Percentiles rank a stretch among this genome's conserved stretches.
These are phyloP conservation scores for Platyrinchus mystaceus DNA, from an alignment of 2,797 vertebrate genomes.

Conservation along the genomic window DNA sequence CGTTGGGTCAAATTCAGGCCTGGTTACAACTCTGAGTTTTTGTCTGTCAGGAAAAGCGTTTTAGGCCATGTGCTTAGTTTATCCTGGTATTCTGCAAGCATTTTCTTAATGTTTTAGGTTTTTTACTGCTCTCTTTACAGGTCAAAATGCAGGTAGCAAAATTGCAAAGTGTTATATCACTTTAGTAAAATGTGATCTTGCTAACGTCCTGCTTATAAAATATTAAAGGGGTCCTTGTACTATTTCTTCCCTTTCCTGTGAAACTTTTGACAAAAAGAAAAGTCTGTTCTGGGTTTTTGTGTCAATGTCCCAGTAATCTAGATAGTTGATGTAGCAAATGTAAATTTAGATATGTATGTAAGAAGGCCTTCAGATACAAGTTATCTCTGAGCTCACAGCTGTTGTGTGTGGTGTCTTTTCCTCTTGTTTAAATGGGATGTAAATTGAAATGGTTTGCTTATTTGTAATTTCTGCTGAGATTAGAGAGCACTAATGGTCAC, in stretches of 20 bases:
- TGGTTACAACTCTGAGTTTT: not conserved
- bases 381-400: not conserved
- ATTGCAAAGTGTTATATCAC: not conserved
- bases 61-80: not conserved
- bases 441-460: not conserved
- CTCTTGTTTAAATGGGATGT: not conserved
- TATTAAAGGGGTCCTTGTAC: not conserved
- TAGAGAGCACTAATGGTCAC: not conserved
- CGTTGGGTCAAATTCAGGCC: not conserved
- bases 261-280: not conserved
- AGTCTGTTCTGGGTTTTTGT: not conserved
- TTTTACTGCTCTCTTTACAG: not conserved
- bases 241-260: not conserved
- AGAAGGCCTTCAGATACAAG: not conserved
- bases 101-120: not conserved
- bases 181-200: not conserved
- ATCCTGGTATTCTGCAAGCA: not conserved
- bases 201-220: not conserved
- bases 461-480: not conserved
- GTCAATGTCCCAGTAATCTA: not conserved
- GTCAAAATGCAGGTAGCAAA: not conserved
- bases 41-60: not conserved
- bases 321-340: not conserved
- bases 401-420: not conserved
- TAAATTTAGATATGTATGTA: not conserved